phyloP scores from a whole-genome alignment of 2,113 vertebrate genomes.

The Lamprotornis superbus region DNA sequence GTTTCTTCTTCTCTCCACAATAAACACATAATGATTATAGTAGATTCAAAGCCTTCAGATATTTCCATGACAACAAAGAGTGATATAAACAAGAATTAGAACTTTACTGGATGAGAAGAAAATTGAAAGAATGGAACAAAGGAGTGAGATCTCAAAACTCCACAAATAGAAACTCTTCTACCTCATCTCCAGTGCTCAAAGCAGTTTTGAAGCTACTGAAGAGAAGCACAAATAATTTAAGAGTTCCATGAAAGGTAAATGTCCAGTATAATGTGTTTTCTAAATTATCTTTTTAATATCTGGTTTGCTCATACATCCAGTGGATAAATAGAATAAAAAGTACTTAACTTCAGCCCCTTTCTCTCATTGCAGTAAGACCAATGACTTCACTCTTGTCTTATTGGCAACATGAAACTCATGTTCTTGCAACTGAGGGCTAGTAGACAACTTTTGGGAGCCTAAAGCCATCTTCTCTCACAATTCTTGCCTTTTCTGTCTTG shows the following conservation, averaged over 20 bases:
- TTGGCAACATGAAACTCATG: background rate
- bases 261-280: background rate
- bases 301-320: background rate
- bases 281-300: background rate
- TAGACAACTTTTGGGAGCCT: background rate
- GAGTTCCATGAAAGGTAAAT: background rate
- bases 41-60: background rate
- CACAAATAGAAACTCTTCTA: background rate
- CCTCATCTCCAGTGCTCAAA: background rate
- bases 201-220: background rate
- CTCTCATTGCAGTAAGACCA: background rate
- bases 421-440: background rate
- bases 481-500: background rate
- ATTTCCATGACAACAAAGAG: constrained; percentile 48
- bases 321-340: background rate
- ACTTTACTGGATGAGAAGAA: constrained; percentile 1
- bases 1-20: background rate
- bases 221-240: background rate
- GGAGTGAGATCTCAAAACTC: background rate
- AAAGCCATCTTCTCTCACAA: background rate
- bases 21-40: background rate
- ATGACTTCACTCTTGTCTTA: background rate
- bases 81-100: constrained; percentile 6
- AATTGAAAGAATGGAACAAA: background rate
- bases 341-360: background rate